Percentiles rank a stretch among this genome's conserved stretches.
Conservation (phyloP, 53 echinoderm and acorn worm genomes). For the Astropecten irregularis region DNA sequence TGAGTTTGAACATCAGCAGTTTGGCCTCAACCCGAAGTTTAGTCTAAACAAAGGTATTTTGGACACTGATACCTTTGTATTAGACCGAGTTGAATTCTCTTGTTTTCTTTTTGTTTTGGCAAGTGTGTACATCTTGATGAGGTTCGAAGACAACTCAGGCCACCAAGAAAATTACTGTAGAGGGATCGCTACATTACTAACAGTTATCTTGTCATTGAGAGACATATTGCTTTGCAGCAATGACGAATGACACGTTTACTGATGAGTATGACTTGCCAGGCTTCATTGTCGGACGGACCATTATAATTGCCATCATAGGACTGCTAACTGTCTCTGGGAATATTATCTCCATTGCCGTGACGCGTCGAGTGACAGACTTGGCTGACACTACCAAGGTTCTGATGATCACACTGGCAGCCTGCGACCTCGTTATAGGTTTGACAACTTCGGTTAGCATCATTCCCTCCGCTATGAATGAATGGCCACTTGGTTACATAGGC, state of each 20-base stretch:
- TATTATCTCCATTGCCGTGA: constrained; percentile 21
- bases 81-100: no score
- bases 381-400: constrained; percentile 45
- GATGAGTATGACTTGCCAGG: no score
- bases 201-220: no score
- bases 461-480: neutral
- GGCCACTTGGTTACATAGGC: constrained; percentile 1
- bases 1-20: no score
- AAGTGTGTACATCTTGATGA: no score
- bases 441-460: neutral
- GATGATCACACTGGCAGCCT: constrained; percentile 17
- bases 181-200: no score
- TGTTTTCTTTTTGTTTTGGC: no score
- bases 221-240: neutral
- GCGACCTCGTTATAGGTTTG: constrained; percentile 4
- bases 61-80: no score
- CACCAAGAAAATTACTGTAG: no score
- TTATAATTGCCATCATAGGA: constrained; percentile 9
- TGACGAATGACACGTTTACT: neutral
- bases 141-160: no score
- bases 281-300: constrained; percentile 1
- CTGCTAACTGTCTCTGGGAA: constrained; percentile 16
- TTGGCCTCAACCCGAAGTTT: no score
- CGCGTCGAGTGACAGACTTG: constrained; percentile 12
- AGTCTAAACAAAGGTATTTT: no score